Conservation (phyloP, 2,888 invertebrate species). For the Amorpha juglandis region DNA sequence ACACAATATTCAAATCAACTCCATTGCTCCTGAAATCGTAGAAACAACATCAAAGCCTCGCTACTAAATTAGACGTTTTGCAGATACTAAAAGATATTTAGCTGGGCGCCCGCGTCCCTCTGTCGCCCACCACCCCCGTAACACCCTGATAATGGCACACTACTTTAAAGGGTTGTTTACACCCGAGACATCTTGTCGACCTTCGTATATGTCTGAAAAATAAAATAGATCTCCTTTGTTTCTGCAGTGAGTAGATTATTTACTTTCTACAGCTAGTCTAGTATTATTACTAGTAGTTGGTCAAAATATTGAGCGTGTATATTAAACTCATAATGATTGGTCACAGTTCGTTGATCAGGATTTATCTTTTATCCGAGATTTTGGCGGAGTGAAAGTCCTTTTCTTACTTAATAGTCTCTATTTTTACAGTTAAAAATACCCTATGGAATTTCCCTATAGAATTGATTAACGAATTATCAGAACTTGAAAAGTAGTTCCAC, state of each 20-base stretch:
- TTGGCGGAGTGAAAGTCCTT: too few relatives aligned
- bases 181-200: conserved; percentile 28
- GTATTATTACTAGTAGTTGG: neutral
- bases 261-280: neutral
- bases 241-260: conserved; percentile 7
- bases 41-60: conserved; percentile 70
- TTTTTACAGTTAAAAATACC: too few relatives aligned
- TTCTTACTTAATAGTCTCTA: too few relatives aligned
- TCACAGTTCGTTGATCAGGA: too few relatives aligned
- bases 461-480: too few relatives aligned
- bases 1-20: conserved; percentile 37
- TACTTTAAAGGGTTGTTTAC: conserved; percentile 77
- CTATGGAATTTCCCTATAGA: too few relatives aligned
- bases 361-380: too few relatives aligned
- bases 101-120: conserved; percentile 44
- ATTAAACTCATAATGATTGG: neutral
- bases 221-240: conserved; percentile 29
- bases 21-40: conserved; percentile 41
- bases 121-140: conserved; percentile 29
- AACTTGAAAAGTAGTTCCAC: too few relatives aligned
- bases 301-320: neutral
- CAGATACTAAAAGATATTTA: conserved; percentile 81
- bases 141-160: conserved; percentile 57
- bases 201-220: conserved; percentile 30
- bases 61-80: conserved; percentile 77